Percentiles rank a stretch among this genome's conserved stretches.
These are phyloP conservation scores for Caranx ignobilis DNA, from an alignment of 2,113 vertebrate species.

Conservation along the genomic window DNA sequence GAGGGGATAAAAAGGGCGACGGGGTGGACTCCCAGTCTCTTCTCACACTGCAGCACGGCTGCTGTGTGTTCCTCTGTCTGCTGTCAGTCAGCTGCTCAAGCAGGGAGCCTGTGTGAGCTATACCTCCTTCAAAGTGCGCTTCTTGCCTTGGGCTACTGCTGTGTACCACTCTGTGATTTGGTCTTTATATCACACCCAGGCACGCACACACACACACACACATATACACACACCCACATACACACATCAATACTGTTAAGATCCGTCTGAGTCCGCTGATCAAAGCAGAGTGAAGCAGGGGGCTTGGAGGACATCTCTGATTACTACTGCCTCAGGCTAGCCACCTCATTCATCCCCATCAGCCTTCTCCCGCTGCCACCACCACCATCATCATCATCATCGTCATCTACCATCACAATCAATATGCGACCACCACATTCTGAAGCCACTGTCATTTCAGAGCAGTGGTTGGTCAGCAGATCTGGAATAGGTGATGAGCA, in stretches of 20 bases:
- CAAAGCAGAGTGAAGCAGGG: constrained; percentile 61
- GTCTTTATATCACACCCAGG: constrained; percentile 38
- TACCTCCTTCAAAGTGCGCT: constrained; percentile 59
- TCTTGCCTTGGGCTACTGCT: constrained; percentile 66
- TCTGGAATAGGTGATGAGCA: too few relatives aligned
- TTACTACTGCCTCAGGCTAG: constrained; percentile 66
- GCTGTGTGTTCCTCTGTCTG: constrained; percentile 38
- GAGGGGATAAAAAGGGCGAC: constrained; percentile 17
- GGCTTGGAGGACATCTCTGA: constrained; percentile 63
- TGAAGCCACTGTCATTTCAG: neutral
- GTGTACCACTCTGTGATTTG: constrained; percentile 65
- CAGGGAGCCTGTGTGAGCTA: constrained; percentile 55
- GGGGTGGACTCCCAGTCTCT: constrained; percentile 15
- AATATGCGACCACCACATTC: constrained; percentile 42
- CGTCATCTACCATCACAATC: constrained; percentile 51
- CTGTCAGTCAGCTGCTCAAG: constrained; percentile 47
- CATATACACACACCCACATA: constrained; percentile 1
- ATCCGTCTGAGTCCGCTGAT: constrained; percentile 67
- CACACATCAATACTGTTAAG: constrained; percentile 34
- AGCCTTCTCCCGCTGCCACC: constrained; percentile 28
- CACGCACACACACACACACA: neutral
- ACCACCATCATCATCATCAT: constrained; percentile 24
- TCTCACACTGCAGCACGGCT: constrained; percentile 20
- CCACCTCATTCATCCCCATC: constrained; percentile 46
- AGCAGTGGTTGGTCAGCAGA: too few relatives aligned